Evolutionary conservation across 2,888 invertebrate species (phyloP), one percentile per base, ranked within the genome.

Genomic region (Augiades crinisus): DNA sequence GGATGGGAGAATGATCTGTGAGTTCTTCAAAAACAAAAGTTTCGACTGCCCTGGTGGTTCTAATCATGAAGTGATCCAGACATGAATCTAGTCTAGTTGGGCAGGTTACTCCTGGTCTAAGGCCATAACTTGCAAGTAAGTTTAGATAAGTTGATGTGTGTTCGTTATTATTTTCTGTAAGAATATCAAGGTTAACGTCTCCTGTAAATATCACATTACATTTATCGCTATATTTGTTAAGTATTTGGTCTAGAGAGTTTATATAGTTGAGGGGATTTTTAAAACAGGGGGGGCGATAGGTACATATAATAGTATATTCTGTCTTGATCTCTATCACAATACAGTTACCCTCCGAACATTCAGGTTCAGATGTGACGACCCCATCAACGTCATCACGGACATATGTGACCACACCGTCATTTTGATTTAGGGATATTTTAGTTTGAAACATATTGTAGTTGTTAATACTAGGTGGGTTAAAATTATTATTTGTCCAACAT

Each of bases 51-150:
- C 12, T 17, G 2, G 3, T 6, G 0, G 49, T 43, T 24, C 50
- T 56, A 12, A 56, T 34, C 56, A 56, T 56, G 16, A 56, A 53
- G 13, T 53, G 53, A 19, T 53, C 53, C 6, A 53, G 19, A 30
- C 52, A 55, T 14, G 55, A 30, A 3, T 53, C 41, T 40, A 30
- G 34, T 21, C 53, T 53, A 12, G 52, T 55, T 3, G 52, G 49
- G 16, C 24, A 31, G 21, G 41, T 21, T 27, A 55, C 21, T 17
- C 49, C 53, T 24, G 53, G 53, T 8, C 13, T 17, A 1, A 53
- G 37, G 6, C 53, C 55, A 37, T 47, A 19, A 8, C 12, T 40
- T 12, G 55, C 52, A 27, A 53, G 43, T 13, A 55, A 14, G 13
- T 51, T 40, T 7, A 55, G 30, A 17, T 55, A 55, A 5, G 13